A percentile compares a stretch with the other conserved stretches of the same genome.
Evolutionary conservation across 2,797 vertebrate species (phyloP).

Genomic region (Halcyon leucocephala): DNA sequence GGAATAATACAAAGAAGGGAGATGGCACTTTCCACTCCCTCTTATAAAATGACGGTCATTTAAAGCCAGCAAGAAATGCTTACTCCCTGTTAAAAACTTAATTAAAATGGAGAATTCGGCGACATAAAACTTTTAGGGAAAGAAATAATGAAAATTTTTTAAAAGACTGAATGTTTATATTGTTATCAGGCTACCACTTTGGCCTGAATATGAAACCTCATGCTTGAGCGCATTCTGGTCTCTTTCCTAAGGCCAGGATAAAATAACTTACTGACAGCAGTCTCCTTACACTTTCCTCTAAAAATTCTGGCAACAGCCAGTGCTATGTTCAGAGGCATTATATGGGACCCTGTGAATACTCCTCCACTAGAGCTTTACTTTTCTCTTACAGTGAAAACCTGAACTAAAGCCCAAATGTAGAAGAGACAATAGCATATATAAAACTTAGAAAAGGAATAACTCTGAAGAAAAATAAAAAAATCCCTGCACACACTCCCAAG

Average conservation of each 20-base stretch:
- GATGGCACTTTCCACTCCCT: background rate
- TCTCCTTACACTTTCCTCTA: background rate
- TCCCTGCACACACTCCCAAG: background rate
- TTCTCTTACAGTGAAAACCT: background rate
- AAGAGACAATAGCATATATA: background rate
- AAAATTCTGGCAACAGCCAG: background rate
- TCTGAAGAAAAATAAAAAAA: background rate
- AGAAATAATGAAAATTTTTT: background rate
- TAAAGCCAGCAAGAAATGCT: background rate
- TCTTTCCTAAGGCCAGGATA: background rate
- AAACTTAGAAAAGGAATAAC: background rate
- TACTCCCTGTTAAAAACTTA: background rate
- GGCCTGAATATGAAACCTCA: background rate
- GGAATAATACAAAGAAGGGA: background rate
- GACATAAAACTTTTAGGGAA: background rate
- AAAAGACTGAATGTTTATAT: background rate
- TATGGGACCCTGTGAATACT: background rate
- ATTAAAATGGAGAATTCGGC: background rate
- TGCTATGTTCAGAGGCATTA: background rate
- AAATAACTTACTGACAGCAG: background rate
- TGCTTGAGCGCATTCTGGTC: background rate
- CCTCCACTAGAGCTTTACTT: background rate
- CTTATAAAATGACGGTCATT: background rate
- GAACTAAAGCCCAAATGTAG: background rate
- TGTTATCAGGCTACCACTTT: background rate